Evolutionary conservation across 1,140 invertebrate species (phyloP).

Genomic region (Palaemon carinicauda): DNA sequence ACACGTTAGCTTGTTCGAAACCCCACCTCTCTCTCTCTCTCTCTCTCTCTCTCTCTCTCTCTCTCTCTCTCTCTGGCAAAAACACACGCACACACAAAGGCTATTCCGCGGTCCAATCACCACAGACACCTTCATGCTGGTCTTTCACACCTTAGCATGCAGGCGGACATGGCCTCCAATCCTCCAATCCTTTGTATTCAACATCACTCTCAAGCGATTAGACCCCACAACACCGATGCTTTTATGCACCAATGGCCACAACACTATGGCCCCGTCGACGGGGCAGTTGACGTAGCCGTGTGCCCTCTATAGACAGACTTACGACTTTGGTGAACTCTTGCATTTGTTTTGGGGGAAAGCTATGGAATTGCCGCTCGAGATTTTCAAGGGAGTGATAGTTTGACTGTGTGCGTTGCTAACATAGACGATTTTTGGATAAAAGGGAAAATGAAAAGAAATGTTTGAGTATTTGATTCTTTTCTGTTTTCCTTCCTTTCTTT

Average conservation of each 20-base stretch:
- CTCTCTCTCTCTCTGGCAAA: neutral
- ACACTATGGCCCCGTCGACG: neutral
- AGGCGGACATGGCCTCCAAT: neutral
- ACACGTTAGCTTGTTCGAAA: too few relatives aligned
- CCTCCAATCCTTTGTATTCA: slow-evolving; percentile 6
- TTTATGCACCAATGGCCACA: slow-evolving; percentile 8
- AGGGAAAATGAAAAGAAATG: too few relatives aligned
- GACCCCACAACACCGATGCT: neutral
- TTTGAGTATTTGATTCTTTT: too few relatives aligned
- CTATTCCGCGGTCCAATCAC: neutral
- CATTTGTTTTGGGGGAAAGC: neutral
- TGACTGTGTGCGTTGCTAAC: too few relatives aligned
- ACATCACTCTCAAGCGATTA: slow-evolving; percentile 2
- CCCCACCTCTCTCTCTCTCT: neutral
- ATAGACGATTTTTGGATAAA: too few relatives aligned
- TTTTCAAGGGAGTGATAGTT: too few relatives aligned
- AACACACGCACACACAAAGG: too few relatives aligned
- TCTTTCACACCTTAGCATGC: neutral
- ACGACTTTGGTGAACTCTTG: neutral
- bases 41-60: neutral
- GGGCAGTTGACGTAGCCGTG: neutral
- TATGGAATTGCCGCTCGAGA: neutral
- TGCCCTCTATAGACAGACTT: neutral
- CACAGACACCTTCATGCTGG: neutral
- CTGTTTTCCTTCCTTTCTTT: too few relatives aligned